A percentile compares a stretch with the other conserved stretches of the same genome.
These are phyloP conservation scores for Crotophaga sulcirostris DNA, from an alignment of 2,113 vertebrate genomes.

Conservation along the genomic window DNA sequence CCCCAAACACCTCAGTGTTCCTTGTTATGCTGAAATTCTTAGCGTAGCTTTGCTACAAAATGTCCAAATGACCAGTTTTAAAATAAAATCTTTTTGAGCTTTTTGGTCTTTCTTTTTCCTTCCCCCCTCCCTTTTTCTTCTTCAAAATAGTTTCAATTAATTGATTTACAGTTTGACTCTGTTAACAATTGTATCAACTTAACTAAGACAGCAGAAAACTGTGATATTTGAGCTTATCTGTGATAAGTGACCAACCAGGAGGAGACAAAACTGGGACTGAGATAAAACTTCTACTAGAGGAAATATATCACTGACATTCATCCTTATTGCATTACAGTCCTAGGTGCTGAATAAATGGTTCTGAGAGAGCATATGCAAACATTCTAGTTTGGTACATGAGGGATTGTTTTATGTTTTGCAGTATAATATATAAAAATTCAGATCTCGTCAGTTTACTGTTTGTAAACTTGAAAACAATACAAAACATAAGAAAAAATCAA, in stretches of 20 bases:
- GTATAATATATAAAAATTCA: background rate
- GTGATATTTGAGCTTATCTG: accelerated
- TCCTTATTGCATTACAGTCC: background rate
- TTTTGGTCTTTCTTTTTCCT: background rate
- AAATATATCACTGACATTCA: background rate
- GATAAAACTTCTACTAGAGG: background rate
- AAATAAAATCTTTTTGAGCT: background rate
- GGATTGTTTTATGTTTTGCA: background rate
- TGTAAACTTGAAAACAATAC: slow-evolving; percentile 9
- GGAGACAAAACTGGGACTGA: background rate
- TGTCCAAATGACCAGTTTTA: background rate
- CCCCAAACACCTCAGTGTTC: background rate
- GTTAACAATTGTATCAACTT: background rate
- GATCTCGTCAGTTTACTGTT: slow-evolving; percentile 47
- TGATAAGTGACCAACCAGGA: background rate
- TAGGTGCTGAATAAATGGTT: background rate
- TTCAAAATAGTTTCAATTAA: background rate
- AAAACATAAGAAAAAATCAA: background rate
- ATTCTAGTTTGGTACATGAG: background rate
- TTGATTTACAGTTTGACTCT: background rate
- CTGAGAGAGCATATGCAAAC: background rate
- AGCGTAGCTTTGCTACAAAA: background rate
- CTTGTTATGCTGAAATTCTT: background rate
- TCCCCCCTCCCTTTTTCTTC: too few relatives aligned
- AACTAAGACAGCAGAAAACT: background rate